Evolutionary conservation across 2,113 vertebrate species (phyloP).

Genomic region (Strix uralensis): DNA sequence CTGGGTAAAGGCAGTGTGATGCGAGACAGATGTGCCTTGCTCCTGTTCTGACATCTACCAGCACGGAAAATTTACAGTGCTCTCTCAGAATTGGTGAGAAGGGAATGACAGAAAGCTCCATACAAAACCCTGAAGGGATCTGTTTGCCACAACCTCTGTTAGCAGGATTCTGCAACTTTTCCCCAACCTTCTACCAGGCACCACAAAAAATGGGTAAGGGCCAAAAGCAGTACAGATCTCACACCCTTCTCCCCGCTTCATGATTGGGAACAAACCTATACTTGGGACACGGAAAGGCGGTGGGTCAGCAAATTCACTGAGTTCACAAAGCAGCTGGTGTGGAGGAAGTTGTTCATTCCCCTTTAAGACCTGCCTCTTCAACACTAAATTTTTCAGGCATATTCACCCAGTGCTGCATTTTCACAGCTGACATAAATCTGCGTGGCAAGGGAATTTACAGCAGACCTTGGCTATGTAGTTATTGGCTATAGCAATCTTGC

Average conservation of each 20-base stretch:
- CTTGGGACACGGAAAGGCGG: not conserved
- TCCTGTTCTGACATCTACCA: not conserved
- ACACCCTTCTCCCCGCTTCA: not conserved
- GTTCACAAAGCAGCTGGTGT: not conserved
- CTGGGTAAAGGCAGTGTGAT: not conserved
- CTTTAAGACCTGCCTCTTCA: not conserved
- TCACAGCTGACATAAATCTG: constrained; percentile 59
- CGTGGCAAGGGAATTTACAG: constrained; percentile 62
- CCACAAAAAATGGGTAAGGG: not conserved
- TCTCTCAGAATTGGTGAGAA: not conserved
- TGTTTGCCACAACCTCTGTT: not conserved
- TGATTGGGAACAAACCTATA: not conserved
- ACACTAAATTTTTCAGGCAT: not conserved
- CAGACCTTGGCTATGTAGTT: constrained; percentile 63
- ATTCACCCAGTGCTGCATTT: constrained; percentile 28
- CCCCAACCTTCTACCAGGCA: not conserved
- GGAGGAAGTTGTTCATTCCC: not conserved
- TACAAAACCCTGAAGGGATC: not conserved
- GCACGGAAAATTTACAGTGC: not conserved
- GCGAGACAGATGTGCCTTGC: not conserved
- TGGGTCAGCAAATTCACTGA: not conserved
- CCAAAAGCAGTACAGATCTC: not conserved
- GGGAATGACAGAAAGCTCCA: not conserved
- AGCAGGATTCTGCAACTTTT: not conserved
- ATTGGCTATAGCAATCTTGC: constrained; percentile 66